These are phyloP conservation scores for Agrotis exclamationis DNA, from an alignment of 2,888 invertebrate species.

Conservation along the genomic window DNA sequence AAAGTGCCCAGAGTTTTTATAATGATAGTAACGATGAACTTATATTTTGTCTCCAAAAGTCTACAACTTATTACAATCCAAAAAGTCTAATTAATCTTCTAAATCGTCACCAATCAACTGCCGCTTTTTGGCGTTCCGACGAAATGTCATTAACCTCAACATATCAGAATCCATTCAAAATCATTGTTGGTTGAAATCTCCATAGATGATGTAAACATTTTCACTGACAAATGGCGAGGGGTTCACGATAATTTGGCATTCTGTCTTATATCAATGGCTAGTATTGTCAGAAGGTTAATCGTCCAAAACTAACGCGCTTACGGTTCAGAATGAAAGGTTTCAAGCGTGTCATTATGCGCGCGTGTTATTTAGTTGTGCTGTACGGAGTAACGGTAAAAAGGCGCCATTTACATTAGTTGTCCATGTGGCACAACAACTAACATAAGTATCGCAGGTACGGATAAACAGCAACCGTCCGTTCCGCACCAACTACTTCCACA, in stretches of 20 bases:
- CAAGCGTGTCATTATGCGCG: conserved; percentile 80
- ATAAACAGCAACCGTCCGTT: conserved; percentile 70
- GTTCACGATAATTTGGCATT: conserved; percentile 24
- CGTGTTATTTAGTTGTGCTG: conserved; percentile 81
- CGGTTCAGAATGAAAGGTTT: conserved; percentile 74
- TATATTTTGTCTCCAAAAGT: conserved; percentile 19
- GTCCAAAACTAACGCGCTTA: conserved; percentile 75
- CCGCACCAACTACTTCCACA: conserved; percentile 67
- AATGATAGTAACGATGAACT: conserved; percentile 5
- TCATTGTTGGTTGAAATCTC: background rate
- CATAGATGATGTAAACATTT: background rate
- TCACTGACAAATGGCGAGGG: background rate
- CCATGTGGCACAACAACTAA: conserved; percentile 74
- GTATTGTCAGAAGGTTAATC: conserved; percentile 73
- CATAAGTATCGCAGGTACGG: conserved; percentile 68
- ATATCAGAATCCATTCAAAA: background rate
- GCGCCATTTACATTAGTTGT: conserved; percentile 81
- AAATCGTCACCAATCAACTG: background rate
- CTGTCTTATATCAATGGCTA: conserved; percentile 48
- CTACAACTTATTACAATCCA: background rate
- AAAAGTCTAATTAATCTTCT: background rate
- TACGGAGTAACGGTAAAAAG: conserved; percentile 83
- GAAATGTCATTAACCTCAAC: background rate
- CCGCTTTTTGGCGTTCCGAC: background rate
- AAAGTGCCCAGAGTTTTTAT: conserved; percentile 36